phyloP scores from a whole-genome alignment of 2,113 vertebrate genomes.

The Thermophis baileyi region DNA sequence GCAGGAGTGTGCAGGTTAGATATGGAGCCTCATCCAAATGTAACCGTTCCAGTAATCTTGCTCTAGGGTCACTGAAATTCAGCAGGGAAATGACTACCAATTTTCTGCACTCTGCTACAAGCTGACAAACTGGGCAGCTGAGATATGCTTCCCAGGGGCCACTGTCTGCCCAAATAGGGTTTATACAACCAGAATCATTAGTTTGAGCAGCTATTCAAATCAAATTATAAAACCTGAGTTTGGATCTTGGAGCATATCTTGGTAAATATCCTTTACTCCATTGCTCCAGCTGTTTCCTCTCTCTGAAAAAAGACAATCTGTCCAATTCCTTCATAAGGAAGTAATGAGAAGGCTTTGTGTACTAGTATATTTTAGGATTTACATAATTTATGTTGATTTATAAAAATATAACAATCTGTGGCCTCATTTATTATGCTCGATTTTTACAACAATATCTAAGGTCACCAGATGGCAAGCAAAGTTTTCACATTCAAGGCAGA shows the following conservation, averaged over 20 bases:
- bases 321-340: not conserved
- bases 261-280: not conserved
- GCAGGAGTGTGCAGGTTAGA: not conserved
- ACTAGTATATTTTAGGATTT: not conserved
- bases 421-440: not conserved
- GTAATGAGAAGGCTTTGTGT: too few relatives aligned
- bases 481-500: not conserved
- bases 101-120: not conserved
- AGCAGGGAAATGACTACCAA: not conserved
- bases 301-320: not conserved
- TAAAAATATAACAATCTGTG: not conserved
- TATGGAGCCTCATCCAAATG: not conserved
- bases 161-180: not conserved
- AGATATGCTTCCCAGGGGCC: not conserved
- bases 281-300: not conserved
- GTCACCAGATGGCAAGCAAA: not conserved
- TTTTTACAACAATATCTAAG: not conserved
- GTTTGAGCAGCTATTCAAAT: not conserved
- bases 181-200: not conserved
- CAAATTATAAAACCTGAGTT: not conserved
- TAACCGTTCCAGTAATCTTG: not conserved
- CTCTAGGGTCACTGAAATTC: not conserved
- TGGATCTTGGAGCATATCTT: not conserved
- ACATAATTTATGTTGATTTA: not conserved
- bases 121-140: not conserved